phyloP scores from a whole-genome alignment of 2,797 vertebrate genomes.

The Fratercula arctica region DNA sequence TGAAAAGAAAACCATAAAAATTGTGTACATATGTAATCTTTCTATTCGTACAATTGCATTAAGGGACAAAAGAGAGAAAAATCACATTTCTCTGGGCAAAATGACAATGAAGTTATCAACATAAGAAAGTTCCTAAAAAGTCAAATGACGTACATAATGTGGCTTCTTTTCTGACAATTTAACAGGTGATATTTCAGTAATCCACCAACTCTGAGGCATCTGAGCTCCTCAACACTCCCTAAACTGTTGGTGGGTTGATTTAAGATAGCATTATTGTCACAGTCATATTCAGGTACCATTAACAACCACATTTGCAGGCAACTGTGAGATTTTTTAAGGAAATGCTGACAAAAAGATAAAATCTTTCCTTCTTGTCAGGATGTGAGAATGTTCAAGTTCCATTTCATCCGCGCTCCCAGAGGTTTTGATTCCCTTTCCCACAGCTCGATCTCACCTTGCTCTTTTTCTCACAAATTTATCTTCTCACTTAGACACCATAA shows the following conservation, averaged over 20 bases:
- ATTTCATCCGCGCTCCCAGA: not conserved
- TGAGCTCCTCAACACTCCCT: not conserved
- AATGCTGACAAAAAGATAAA: not conserved
- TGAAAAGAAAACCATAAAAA: not conserved
- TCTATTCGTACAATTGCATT: not conserved
- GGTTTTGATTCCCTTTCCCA: not conserved
- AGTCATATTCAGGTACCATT: constrained; percentile 14
- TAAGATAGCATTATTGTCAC: constrained; percentile 31
- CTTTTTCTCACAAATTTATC: not conserved
- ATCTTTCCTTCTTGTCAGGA: not conserved
- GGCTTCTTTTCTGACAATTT: constrained; percentile 37
- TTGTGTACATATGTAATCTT: not conserved
- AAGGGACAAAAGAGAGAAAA: not conserved
- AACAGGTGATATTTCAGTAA: constrained; percentile 48
- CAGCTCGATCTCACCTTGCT: not conserved
- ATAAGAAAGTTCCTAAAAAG: not conserved
- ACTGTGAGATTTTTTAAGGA: not conserved
- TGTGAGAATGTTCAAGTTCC: not conserved
- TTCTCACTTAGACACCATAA: not conserved
- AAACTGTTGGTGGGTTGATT: constrained; percentile 6
- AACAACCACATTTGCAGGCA: constrained; percentile 26
- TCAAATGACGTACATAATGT: not conserved
- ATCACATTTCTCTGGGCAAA: not conserved
- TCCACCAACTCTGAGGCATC: constrained; percentile 21
- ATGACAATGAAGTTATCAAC: not conserved